These are phyloP conservation scores for Elysia chlorotica DNA, from an alignment of 1,140 invertebrate genomes.

Conservation along the genomic window DNA sequence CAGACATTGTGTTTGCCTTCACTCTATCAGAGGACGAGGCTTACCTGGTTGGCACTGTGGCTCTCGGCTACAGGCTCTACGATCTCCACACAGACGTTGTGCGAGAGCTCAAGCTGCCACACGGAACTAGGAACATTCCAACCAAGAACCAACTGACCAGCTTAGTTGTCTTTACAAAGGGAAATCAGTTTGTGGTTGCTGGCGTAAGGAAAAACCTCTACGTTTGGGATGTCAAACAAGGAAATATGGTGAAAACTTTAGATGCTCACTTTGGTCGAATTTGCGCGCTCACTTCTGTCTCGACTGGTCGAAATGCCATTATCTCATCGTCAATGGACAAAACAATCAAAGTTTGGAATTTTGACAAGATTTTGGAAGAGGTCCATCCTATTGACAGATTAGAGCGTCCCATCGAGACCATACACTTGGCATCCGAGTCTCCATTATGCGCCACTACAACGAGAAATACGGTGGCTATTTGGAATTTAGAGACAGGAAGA, in stretches of 20 bases:
- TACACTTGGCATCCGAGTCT: slow-evolving; percentile 62
- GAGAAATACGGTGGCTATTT: slow-evolving; percentile 90
- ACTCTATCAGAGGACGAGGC: slow-evolving; percentile 81
- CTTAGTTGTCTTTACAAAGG: slow-evolving; percentile 80
- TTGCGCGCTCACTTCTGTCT: slow-evolving; percentile 78
- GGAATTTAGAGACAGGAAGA: slow-evolving; percentile 87
- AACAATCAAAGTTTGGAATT: slow-evolving; percentile 99
- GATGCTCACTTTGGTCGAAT: slow-evolving; percentile 98
- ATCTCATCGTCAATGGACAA: slow-evolving; percentile 96
- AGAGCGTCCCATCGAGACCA: slow-evolving; percentile 92
- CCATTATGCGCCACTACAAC: slow-evolving; percentile 54
- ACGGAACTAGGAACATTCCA: slow-evolving; percentile 90
- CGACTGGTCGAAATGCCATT: slow-evolving; percentile 91
- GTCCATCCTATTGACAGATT: slow-evolving; percentile 95
- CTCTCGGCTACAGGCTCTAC: slow-evolving; percentile 73
- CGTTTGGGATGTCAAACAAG: slow-evolving; percentile 81
- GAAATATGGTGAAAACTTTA: slow-evolving; percentile 83
- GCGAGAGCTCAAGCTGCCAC: slow-evolving; percentile 76
- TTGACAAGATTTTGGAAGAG: slow-evolving; percentile 98
- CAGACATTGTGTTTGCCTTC: slow-evolving; percentile 74
- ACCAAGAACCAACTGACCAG: slow-evolving; percentile 68
- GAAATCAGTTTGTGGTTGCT: slow-evolving; percentile 89
- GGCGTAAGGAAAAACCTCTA: slow-evolving; percentile 95
- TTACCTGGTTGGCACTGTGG: slow-evolving; percentile 81
- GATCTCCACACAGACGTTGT: slow-evolving; percentile 65